Percentiles rank a stretch among this genome's conserved stretches.
Evolutionary conservation across 1,140 invertebrate species (phyloP).

Genomic region (Leptonema lineaticorne): DNA sequence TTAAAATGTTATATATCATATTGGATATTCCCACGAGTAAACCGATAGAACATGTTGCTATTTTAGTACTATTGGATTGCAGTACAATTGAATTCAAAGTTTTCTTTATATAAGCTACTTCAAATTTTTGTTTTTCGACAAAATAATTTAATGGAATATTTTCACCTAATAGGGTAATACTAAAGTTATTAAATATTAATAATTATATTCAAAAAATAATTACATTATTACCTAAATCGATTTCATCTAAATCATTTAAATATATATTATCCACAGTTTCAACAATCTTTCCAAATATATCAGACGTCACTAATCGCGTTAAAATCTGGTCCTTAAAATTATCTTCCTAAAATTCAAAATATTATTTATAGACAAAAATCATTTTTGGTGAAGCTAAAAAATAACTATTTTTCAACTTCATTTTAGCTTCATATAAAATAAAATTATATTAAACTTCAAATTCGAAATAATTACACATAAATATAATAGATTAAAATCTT

Average conservation of each 20-base stretch:
- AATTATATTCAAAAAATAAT: neutral
- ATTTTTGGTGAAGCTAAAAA: too few relatives aligned
- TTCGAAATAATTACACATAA: neutral
- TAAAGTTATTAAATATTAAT: neutral
- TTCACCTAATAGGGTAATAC: constrained; percentile 27
- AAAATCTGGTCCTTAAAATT: neutral
- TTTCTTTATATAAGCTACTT: constrained; percentile 35
- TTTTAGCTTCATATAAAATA: neutral
- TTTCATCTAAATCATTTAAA: constrained; percentile 29
- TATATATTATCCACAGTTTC: constrained; percentile 29
- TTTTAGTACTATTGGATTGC: constrained; percentile 13
- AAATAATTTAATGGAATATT: constrained; percentile 34
- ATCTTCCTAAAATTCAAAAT: neutral
- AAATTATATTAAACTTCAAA: neutral
- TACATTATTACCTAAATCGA: constrained; percentile 13
- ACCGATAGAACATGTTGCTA: constrained; percentile 32
- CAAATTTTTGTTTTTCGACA: constrained; percentile 23
- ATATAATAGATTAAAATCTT: too few relatives aligned
- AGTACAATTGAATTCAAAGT: constrained; percentile 28
- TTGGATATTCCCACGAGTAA: constrained; percentile 29
- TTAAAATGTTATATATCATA: constrained; percentile 35
- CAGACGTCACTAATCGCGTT: neutral
- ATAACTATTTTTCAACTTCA: too few relatives aligned
- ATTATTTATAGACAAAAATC: too few relatives aligned
- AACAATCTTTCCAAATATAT: constrained; percentile 30